A percentile compares a stretch with the other conserved stretches of the same genome.
Evolutionary conservation across 2,113 vertebrate species (phyloP).

Genomic region (Actinemys pallida): DNA sequence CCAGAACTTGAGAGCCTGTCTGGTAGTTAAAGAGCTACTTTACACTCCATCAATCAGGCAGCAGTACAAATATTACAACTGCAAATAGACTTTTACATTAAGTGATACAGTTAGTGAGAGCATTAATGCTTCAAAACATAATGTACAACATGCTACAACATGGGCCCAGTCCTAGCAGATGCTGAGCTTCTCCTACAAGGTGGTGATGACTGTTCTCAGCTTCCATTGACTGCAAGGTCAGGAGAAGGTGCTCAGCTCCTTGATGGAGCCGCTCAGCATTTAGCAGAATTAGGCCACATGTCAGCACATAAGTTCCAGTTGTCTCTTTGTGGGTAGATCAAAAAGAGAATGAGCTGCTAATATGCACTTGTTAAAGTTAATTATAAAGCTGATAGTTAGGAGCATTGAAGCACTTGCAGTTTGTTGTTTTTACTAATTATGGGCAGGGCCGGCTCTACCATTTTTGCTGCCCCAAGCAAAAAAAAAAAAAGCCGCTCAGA

Average conservation of each 20-base stretch:
- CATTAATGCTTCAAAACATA: slow-evolving; percentile 43
- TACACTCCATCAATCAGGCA: slow-evolving; percentile 30
- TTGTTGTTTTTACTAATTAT: neutral
- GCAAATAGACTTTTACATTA: neutral
- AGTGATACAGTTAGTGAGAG: neutral
- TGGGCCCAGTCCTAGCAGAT: neutral
- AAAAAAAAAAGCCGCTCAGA: too few species aligned
- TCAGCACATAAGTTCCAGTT: neutral
- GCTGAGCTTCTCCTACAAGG: neutral
- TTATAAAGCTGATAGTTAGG: slow-evolving; percentile 17
- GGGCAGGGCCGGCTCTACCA: too few species aligned
- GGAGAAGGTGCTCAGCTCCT: neutral
- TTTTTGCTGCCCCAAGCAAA: too few species aligned
- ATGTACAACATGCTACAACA: neutral
- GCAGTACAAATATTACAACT: slow-evolving; percentile 12
- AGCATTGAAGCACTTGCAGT: neutral
- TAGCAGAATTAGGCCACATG: neutral
- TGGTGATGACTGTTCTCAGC: neutral
- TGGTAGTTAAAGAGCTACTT: slow-evolving; percentile 28
- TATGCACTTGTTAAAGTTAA: slow-evolving; percentile 14
- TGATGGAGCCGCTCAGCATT: neutral
- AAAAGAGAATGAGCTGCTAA: neutral
- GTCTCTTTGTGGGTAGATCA: neutral
- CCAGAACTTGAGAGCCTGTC: slow-evolving; percentile 25
- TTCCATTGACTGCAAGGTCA: neutral